phyloP scores from a whole-genome alignment of 2,113 vertebrate genomes.

The Daphoenositta chrysoptera region DNA sequence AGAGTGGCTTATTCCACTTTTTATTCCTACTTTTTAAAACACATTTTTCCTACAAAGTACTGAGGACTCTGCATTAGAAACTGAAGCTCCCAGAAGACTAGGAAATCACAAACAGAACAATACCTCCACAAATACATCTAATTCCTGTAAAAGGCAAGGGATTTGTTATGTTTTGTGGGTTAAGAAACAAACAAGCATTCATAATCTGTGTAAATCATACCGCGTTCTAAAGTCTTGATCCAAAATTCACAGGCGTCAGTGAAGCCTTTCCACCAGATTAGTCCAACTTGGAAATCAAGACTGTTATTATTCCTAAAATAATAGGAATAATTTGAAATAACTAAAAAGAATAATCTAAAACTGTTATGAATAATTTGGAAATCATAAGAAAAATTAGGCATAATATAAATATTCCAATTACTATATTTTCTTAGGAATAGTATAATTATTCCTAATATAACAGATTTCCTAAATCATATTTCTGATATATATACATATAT shows the following conservation, averaged over 20 bases:
- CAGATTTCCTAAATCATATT: not conserved
- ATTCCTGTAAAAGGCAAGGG: not conserved
- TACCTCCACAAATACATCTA: not conserved
- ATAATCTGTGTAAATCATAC: not conserved
- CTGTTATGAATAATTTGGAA: not conserved
- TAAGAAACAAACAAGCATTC: not conserved
- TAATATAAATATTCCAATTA: not conserved
- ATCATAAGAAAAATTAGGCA: not conserved
- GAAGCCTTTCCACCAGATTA: not conserved
- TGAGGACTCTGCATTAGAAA: not conserved
- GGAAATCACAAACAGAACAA: not conserved
- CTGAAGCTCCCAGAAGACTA: not conserved
- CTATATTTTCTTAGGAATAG: not conserved
- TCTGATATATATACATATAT: too few species aligned
- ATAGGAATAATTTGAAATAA: not conserved
- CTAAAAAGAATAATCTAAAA: not conserved
- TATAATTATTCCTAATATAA: not conserved
- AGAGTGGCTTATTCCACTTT: not conserved
- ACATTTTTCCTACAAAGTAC: not conserved
- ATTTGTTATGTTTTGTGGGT: not conserved
- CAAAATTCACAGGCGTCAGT: not conserved
- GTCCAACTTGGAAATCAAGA: not conserved
- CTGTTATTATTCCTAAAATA: not conserved
- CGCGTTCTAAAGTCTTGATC: not conserved
- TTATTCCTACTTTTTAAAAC: not conserved